phyloP scores from a whole-genome alignment of 23 tunicate genomes.

The Aplidium turbinatum region DNA sequence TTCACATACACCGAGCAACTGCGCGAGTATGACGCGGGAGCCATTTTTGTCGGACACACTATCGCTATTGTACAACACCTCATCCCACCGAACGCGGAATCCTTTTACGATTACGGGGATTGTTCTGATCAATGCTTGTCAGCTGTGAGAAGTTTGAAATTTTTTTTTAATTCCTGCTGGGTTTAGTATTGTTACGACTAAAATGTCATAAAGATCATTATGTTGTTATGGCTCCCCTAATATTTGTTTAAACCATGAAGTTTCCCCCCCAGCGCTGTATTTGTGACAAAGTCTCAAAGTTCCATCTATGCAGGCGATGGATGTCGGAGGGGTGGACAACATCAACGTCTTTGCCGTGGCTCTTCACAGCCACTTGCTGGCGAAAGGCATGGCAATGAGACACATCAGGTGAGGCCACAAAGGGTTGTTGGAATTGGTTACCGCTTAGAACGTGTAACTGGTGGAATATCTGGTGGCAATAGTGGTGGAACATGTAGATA shows the following conservation, averaged over 20 bases:
- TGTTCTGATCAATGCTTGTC: constrained; percentile 36
- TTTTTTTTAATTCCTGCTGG: background rate
- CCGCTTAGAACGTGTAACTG: no score
- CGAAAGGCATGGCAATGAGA: constrained; percentile 20
- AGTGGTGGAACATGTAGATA: no score
- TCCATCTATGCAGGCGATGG: constrained; percentile 33
- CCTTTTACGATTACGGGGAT: constrained; percentile 26
- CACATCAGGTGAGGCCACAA: constrained; percentile 69
- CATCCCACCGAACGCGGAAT: constrained; percentile 60
- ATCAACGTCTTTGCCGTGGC: constrained; percentile 32
- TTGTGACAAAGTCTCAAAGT: no score
- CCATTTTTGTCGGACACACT: constrained; percentile 27
- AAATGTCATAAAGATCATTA: background rate
- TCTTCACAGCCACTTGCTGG: constrained; percentile 44
- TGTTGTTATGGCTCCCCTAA: no score
- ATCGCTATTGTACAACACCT: constrained; percentile 23
- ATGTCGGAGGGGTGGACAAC: background rate
- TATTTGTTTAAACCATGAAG: no score
- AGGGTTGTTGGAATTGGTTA: no score
- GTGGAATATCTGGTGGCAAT: no score
- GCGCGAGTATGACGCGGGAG: constrained; percentile 52
- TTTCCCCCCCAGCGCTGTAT: no score
- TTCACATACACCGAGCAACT: constrained; percentile 48
- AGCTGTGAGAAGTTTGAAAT: constrained; percentile 7
- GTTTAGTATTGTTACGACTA: background rate